phyloP scores from a whole-genome alignment of 1,140 invertebrate species.

The Drosophila teissieri region DNA sequence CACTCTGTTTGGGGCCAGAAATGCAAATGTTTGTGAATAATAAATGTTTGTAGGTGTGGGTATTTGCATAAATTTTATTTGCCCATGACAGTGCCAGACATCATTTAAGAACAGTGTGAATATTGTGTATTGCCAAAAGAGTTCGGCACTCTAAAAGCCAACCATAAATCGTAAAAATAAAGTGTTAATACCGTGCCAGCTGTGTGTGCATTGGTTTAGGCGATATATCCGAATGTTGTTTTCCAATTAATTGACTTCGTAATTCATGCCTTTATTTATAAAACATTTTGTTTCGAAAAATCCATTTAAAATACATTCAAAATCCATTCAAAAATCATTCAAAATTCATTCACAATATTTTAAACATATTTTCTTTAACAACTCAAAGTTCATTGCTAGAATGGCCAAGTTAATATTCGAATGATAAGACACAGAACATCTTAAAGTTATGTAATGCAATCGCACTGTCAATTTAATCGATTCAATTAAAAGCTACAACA shows the following conservation, averaged over 20 bases:
- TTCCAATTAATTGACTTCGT: neutral
- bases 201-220: neutral
- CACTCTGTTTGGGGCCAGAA: conserved; percentile 8
- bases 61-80: conserved; percentile 31
- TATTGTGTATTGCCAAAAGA: conserved; percentile 4
- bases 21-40: conserved; percentile 40
- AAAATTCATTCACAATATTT: no score
- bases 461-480: no score
- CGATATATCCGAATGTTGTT: neutral
- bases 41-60: conserved; percentile 28
- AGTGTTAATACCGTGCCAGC: conserved; percentile 28
- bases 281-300: neutral
- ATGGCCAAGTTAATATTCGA: no score
- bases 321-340: no score
- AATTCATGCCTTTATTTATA: neutral
- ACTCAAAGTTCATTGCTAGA: no score
- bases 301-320: no score
- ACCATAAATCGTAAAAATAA: conserved; percentile 15
- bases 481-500: no score
- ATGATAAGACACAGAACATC: no score
- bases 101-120: conserved; percentile 26
- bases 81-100: conserved; percentile 21
- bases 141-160: conserved; percentile 1
- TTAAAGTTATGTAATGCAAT: no score
- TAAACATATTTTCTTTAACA: no score